Evolutionary conservation across 2,888 invertebrate species (phyloP), one percentile per base, ranked within the genome.

Genomic region (Ophion slaviceki): DNA sequence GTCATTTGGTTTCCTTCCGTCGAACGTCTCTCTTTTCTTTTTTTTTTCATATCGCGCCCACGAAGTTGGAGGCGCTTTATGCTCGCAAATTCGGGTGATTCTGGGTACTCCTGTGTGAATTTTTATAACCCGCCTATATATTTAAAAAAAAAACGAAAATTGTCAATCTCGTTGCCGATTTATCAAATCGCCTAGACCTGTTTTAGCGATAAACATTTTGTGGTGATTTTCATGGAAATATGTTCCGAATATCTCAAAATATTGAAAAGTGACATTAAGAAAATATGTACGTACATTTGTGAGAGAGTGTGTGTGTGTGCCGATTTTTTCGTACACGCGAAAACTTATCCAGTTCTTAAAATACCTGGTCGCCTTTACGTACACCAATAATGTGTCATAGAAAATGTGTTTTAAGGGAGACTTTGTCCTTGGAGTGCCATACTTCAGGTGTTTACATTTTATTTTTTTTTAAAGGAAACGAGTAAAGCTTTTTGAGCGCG

Each of bases 21-120:
- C 40, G 40, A 40, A 40, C 40, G 5, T 40, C 40, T 40, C 32
- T 36, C 20, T 36, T n/a, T n/a, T 14, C 14, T 61, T 74, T 17
- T 62, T 14, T 61, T 61, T 24, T 45, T 62, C 17, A 53, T 28
- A 36, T 14, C 57, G 17, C 7, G 20, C 7, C 24, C 57, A 67
- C 53, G 3, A 67, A 57, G 40, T 57, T 14, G 10, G 3, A 0
- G 28, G 24, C 28, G 8, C 57, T 6, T 11, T 11, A 32, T 32
- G 57, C 36, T 71, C 57, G 32, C 36, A n/a, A 71, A 32, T 57
- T 57, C 36, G n/a, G 32, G 57, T 8, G 36, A 57, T 71, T 59
- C 71, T 71, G 36, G n/a, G 32, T 66, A 36, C 17, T 28, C 14
- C 2, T 36, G 17, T 4, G 36, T 32, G 32, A 36, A 61, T 24